Base-by-base conservation (phyloP, 1,140 invertebrate genomes). In the Drosophila mayri region DNA sequence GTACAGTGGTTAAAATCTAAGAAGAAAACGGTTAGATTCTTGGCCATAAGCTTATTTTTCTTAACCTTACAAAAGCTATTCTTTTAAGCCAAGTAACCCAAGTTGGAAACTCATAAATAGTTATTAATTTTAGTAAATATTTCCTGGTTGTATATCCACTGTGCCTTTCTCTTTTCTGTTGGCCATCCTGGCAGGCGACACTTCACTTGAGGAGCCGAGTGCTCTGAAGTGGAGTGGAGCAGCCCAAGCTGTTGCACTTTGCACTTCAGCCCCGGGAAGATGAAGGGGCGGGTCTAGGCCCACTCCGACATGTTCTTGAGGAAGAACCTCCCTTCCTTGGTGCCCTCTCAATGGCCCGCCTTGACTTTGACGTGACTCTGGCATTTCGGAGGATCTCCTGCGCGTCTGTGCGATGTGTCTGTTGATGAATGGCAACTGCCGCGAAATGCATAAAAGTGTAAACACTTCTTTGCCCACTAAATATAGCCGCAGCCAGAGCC, bases 391-490 rank as follows among this genome's bases (percentile, higher is more conserved):
- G 61, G 64, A 76, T 78, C 61, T 67, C 54, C 67, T 70, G 82
- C 67, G 63, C 41, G 44, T 47, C 44, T 25, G 44, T 47, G 44
- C 0, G 44, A 47, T 22, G 55, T n/a, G 47, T 87, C 49, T 52
- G 49, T 20, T 52, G 83, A 83, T 88, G 84, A 88, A 87, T 88
- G 77, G 60, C 79, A 86, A 72, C 78, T 73, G 66, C 57, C 57
- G 71, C 46, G 72, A 84, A 84, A 83, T 84, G 76, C 83, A 83
- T 77, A 87, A 84, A 88, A 80, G 83, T 88, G 84, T 73, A 76
- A 84, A 87, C 65, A 64, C 25, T 25, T 25, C 25, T 25, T 22
- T 3, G 25, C 25, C 83, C 62, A 64, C 83, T 86, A 77, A 88
- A 87, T 84, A 87, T 87, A 87, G 61, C 22, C 12, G 9, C 28